Evolutionary conservation across 1,140 invertebrate species (phyloP).

Genomic region (Caenorhabditis briggsae): DNA sequence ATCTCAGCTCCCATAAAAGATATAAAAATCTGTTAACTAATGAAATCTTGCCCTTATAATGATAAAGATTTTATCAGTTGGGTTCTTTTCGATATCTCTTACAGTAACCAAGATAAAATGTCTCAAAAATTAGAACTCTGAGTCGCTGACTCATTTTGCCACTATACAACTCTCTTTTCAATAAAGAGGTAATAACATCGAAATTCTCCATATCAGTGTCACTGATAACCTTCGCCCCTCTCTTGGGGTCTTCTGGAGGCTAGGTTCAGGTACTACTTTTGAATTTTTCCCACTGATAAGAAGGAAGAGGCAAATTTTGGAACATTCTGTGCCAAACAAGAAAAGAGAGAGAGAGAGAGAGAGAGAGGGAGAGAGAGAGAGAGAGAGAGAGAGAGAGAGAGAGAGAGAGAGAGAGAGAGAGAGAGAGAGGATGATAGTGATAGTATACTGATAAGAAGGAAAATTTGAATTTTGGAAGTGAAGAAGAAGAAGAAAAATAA

Average conservation of each 20-base stretch:
- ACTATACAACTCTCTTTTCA: too few relatives aligned
- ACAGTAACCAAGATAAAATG: too few relatives aligned
- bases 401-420: background rate
- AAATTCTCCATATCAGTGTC: too few relatives aligned
- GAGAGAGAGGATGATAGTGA: background rate
- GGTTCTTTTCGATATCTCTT: too few relatives aligned
- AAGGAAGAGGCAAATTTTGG: background rate
- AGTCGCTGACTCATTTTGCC: too few relatives aligned
- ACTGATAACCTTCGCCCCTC: conserved; percentile 50
- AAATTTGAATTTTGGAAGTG: background rate
- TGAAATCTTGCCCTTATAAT: too few relatives aligned
- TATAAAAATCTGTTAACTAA: too few relatives aligned
- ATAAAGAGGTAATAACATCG: too few relatives aligned
- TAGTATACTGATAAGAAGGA: background rate
- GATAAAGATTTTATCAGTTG: too few relatives aligned
- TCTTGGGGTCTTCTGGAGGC: background rate
- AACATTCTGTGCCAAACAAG: background rate
- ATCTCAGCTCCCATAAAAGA: too few relatives aligned
- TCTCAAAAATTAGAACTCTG: too few relatives aligned
- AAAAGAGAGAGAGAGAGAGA: background rate
- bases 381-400: background rate
- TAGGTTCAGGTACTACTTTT: background rate
- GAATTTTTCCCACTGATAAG: conserved; percentile 5
- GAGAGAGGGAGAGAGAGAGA: background rate
- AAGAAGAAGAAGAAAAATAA: background rate